Conservation (phyloP, 1,140 invertebrate genomes). For the Ceratina australensis region DNA sequence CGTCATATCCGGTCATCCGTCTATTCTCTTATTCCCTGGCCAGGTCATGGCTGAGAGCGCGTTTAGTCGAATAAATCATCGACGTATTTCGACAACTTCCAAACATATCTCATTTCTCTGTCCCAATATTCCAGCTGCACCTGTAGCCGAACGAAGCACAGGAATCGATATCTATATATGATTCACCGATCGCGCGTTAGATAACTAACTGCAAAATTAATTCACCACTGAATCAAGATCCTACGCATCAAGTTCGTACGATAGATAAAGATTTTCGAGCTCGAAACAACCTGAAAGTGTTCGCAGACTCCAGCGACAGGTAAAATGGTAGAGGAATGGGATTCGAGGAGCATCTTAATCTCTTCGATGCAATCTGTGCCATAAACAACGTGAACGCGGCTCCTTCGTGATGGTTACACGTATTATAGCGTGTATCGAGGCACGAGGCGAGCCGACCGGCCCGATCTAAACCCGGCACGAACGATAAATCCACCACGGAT, state of each 20-base stretch:
- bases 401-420: slow-evolving; percentile 34
- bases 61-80: slow-evolving; percentile 75
- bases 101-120: too few species aligned
- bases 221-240: too few species aligned
- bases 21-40: slow-evolving; percentile 58
- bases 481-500: slow-evolving; percentile 74
- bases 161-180: too few species aligned
- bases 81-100: slow-evolving; percentile 58
- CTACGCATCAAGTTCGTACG: too few species aligned
- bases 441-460: slow-evolving; percentile 33
- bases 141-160: too few species aligned
- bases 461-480: slow-evolving; percentile 74
- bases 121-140: too few species aligned
- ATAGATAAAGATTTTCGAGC: too few species aligned
- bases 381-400: slow-evolving; percentile 71
- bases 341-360: slow-evolving; percentile 74
- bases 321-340: slow-evolving; percentile 36
- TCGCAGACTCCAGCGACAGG: neutral
- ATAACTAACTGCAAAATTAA: too few species aligned
- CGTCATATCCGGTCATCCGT: slow-evolving; percentile 76
- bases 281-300: too few species aligned
- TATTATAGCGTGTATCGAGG: slow-evolving; percentile 47
- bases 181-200: too few species aligned
- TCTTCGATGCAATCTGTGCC: slow-evolving; percentile 65
- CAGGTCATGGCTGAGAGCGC: slow-evolving; percentile 65